Conservation (phyloP, 2,113 vertebrate species). For the Pangasianodon hypophthalmus region DNA sequence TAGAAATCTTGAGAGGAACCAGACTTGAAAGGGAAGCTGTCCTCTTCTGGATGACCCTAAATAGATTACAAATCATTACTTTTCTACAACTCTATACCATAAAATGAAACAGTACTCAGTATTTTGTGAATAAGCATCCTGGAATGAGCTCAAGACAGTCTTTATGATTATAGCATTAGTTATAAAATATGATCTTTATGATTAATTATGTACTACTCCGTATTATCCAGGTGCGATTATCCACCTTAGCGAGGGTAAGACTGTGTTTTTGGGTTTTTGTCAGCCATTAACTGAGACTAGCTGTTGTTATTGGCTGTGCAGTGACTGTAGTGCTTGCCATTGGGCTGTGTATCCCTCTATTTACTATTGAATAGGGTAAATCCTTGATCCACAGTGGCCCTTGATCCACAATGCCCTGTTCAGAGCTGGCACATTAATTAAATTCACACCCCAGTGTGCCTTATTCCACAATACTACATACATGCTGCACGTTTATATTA, state of each 20-base stretch:
- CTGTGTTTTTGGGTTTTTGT: constrained; percentile 6
- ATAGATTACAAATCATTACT: neutral
- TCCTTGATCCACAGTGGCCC: constrained; percentile 69
- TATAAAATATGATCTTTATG: neutral
- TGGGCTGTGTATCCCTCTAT: constrained; percentile 62
- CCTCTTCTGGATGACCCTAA: neutral
- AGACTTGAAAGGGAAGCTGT: neutral
- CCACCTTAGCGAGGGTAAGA: neutral
- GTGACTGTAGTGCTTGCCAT: constrained; percentile 51
- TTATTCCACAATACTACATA: constrained; percentile 84
- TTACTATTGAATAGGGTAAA: constrained; percentile 74
- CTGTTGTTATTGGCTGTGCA: constrained; percentile 50
- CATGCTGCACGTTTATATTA: constrained; percentile 86
- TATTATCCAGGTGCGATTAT: neutral
- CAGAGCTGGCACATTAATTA: constrained; percentile 80
- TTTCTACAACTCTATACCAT: neutral
- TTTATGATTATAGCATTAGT: neutral
- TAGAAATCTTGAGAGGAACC: neutral
- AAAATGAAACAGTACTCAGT: neutral
- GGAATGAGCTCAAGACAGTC: neutral
- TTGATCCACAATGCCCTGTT: constrained; percentile 71
- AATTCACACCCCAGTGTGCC: constrained; percentile 81
- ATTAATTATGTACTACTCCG: neutral
- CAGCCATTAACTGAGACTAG: constrained; percentile 47
- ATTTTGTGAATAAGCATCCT: neutral